Base-by-base conservation (phyloP, 2,888 invertebrate genomes). In the Theodoxus fluviatilis region DNA sequence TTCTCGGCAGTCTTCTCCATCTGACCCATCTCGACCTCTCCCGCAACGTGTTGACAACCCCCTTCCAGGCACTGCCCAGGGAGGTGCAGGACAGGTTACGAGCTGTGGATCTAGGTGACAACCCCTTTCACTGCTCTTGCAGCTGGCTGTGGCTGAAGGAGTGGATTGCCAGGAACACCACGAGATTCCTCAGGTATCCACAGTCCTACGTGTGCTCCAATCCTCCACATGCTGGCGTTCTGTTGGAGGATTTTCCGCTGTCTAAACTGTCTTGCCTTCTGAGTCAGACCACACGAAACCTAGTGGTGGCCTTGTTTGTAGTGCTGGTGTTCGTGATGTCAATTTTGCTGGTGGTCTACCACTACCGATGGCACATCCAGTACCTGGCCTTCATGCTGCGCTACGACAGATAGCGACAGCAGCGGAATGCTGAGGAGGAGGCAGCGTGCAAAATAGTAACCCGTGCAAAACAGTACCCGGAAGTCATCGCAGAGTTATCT, bases 71-170 rank as follows among this genome's bases (percentile, higher is more conserved):
- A n/a, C n/a, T n/a, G n/a, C n/a, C n/a, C n/a, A n/a, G n/a, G n/a
- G n/a, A n/a, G n/a, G 15, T 71, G 4, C n/a, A 65, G 12, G 40
- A 64, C 1, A 38, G 38, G n/a, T 59, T 74, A 7, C 12, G 65
- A 49, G 89, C 88, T 67, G 71, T 92, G 0, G 89, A 88, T 0
- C 65, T 92, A 0, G 88, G 90, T 0, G 87, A 87, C 0, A 92
- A 92, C 79, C 89, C 89, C 12, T 89, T 92, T 28, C 86, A 91
- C 0, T 92, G 92, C 78, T 90, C 90, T 66, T 91, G 92, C 72
- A 83, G 88, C 2, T 81, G 89, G 0, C n/a, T 68, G 7, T 76
- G 76, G 76, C 75, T 76, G 28, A 33, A 43, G 9, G 59, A 73
- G 9, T 78, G 76, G 78, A 37, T 68, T 9, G 28, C 2, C 6